Conservation (phyloP, 2,888 invertebrate species). For the Ichneumon xanthorius region DNA sequence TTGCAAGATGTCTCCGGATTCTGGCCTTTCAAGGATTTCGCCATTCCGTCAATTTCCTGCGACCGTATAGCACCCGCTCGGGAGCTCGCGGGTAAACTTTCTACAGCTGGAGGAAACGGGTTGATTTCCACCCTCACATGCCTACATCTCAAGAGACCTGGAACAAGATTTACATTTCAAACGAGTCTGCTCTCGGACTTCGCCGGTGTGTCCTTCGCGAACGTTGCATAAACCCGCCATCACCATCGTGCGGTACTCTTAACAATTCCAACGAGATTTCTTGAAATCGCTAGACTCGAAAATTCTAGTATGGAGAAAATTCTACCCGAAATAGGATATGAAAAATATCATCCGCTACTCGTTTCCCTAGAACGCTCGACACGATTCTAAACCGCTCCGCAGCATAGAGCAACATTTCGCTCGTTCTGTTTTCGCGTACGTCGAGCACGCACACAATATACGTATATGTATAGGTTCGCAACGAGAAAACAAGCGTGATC, state of each 20-base stretch:
- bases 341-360: conserved; percentile 25
- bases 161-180: not conserved
- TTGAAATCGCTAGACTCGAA: not conserved
- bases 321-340: conserved; percentile 38
- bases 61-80: not conserved
- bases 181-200: not conserved
- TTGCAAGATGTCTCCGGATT: not conserved
- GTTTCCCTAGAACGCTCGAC: not conserved
- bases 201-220: not conserved
- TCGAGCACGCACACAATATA: no score
- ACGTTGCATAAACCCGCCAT: not conserved
- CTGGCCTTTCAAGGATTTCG: not conserved
- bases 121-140: not conserved
- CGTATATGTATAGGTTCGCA: no score
- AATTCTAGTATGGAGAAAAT: not conserved
- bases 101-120: not conserved
- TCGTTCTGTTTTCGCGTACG: no score
- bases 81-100: not conserved
- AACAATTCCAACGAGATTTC: conserved; percentile 45
- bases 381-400: no score
- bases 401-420: no score
- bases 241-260: not conserved
- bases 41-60: not conserved
- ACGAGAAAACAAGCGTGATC: no score
- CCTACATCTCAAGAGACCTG: not conserved